Base-by-base conservation (phyloP, 2,113 vertebrate species). In the Atrichornis clamosus region DNA sequence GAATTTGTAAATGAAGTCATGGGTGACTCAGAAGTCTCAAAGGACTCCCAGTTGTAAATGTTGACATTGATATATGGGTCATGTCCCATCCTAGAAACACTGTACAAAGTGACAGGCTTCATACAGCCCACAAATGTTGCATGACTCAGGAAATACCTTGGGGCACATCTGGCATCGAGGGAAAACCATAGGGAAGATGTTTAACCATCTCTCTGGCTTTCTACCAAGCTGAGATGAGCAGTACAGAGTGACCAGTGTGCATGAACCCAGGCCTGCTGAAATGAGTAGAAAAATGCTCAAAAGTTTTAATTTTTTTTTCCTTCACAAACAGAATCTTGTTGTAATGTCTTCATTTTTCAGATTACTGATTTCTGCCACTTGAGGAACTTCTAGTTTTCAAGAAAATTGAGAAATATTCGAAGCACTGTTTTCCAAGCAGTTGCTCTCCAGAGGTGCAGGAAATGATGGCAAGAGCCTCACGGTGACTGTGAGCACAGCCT, bases 131-230 rank as follows among this genome's bases (percentile, higher is more conserved):
- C 49, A 84, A 93, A 74, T 10, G 13, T 35, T 85, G 64, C 82
- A 65, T 56, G 78, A 49, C 39, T 85, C 87, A 95, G 90, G 75
- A 94, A 91, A 94, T 85, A 83, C 64, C 89, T 84, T 32, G 56
- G 68, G 75, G 46, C 17, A 35, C 2, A 6, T 84, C 80, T 94
- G 89, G 92, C 64, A 90, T 67, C 0, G 3, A 81, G 64, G 62
- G 64, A 59, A 93, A 95, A 72, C 56, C 47, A 70, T 84, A 70
- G 73, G 47, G 68, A 92, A 93, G 86, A 84, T 81, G 33, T 79
- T 89, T 84, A 91, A 89, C 84, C 87, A 85, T 91, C 82, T 79
- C 74, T 30, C 84, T 91, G 95, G 62, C 84, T 84, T 84, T 68
- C 73, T 78, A 37, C 80, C 93, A 87, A 81, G 56, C 64, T 84